A percentile compares a stretch with the other conserved stretches of the same genome.
phyloP scores from a whole-genome alignment of 2,113 vertebrate species.

The Vombatus ursinus region DNA sequence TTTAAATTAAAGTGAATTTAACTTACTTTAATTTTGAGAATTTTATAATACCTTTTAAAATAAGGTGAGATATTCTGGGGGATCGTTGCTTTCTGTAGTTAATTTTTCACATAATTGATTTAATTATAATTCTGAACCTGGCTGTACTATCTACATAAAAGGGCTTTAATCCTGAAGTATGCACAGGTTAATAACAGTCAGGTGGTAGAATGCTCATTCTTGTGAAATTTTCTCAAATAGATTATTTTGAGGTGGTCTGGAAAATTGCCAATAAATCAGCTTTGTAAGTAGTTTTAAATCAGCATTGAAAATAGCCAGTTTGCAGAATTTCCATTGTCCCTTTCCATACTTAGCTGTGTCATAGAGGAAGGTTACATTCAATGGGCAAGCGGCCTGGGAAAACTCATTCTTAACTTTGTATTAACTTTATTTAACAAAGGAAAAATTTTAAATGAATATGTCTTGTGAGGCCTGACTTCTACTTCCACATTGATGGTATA shows the following conservation, averaged over 20 bases:
- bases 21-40: slow-evolving; percentile 40
- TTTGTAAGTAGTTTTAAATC: not conserved
- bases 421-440: not conserved
- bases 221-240: not conserved
- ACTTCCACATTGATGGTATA: not conserved
- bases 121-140: slow-evolving; percentile 24
- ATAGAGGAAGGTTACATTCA: not conserved
- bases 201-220: not conserved
- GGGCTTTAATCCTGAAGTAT: not conserved
- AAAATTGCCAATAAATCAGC: not conserved
- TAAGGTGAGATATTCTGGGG: not conserved
- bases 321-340: not conserved
- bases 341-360: not conserved
- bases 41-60: slow-evolving; percentile 10
- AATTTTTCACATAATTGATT: slow-evolving; percentile 36
- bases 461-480: not conserved
- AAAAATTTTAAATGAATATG: not conserved
- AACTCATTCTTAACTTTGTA: not conserved
- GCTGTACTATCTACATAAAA: not conserved
- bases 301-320: not conserved
- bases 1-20: slow-evolving; percentile 28
- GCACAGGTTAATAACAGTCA: not conserved
- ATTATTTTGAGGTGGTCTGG: not conserved
- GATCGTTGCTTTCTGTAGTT: not conserved
- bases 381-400: not conserved